Conservation (phyloP, 2,113 vertebrate species). For the Engraulis encrasicolus region DNA sequence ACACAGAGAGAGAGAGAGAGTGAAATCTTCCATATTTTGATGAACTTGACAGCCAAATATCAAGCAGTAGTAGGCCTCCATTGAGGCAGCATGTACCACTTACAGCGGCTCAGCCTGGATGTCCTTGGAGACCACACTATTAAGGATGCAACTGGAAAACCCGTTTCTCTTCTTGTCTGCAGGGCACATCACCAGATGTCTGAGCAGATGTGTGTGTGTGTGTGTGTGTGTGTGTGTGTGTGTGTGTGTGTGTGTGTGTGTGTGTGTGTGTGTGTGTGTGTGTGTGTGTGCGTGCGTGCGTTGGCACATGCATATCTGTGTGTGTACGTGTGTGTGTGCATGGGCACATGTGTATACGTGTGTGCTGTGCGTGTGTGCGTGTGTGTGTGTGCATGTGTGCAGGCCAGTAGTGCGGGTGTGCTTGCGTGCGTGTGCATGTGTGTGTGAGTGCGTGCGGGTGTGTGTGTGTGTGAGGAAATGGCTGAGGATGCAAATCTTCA, state of each 20-base stretch:
- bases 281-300: slow-evolving; percentile 23
- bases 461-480: not conserved
- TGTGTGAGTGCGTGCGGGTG: too few relatives aligned
- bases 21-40: not conserved
- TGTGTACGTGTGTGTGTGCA: not conserved
- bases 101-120: not conserved
- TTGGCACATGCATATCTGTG: not conserved
- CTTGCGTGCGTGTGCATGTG: too few relatives aligned
- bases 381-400: slow-evolving; percentile 4
- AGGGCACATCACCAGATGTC: not conserved
- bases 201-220: not conserved
- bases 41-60: not conserved
- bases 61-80: not conserved
- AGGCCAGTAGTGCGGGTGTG: too few relatives aligned
- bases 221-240: not conserved
- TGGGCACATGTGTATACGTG: too few relatives aligned
- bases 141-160: not conserved
- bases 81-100: not conserved
- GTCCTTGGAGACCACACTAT: not conserved
- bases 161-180: not conserved
- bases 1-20: not conserved
- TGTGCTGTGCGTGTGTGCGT: too few relatives aligned
- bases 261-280: not conserved
- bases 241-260: too few relatives aligned
- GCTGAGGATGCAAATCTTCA: too few relatives aligned